These are phyloP conservation scores for Athrips mouffetella DNA, from an alignment of 2,888 invertebrate species.

Conservation along the genomic window DNA sequence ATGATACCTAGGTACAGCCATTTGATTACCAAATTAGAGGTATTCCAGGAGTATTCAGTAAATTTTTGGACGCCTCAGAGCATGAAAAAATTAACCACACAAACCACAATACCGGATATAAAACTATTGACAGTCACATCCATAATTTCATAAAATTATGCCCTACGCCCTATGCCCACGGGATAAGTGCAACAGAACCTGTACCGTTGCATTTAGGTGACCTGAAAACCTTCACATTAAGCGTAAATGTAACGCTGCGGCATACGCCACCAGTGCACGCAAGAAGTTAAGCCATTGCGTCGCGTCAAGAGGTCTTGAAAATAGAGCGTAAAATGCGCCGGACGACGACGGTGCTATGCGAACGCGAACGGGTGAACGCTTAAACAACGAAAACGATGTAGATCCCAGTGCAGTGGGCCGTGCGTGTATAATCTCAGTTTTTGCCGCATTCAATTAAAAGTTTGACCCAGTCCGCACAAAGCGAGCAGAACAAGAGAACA, in stretches of 20 bases:
- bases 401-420: slow-evolving; percentile 53
- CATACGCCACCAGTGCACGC: not conserved
- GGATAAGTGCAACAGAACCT: no score
- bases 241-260: not conserved
- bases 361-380: slow-evolving; percentile 1
- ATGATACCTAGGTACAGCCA: no score
- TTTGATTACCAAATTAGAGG: no score
- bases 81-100: no score
- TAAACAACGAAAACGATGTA: slow-evolving; percentile 27
- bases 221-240: not conserved
- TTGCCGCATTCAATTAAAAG: slow-evolving; percentile 70
- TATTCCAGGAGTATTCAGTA: no score
- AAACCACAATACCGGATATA: no score
- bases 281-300: slow-evolving; percentile 1
- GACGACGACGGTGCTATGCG: slow-evolving; percentile 9
- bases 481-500: slow-evolving; percentile 26
- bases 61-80: no score
- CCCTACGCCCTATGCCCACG: no score
- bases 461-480: slow-evolving; percentile 53
- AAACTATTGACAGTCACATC: no score
- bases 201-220: no score
- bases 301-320: slow-evolving; percentile 10
- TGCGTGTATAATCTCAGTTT: slow-evolving; percentile 70
- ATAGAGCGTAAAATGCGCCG: slow-evolving; percentile 17
- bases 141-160: no score